These are phyloP conservation scores for Nymphalis c-album DNA, from an alignment of 2,888 invertebrate species.

Conservation along the genomic window DNA sequence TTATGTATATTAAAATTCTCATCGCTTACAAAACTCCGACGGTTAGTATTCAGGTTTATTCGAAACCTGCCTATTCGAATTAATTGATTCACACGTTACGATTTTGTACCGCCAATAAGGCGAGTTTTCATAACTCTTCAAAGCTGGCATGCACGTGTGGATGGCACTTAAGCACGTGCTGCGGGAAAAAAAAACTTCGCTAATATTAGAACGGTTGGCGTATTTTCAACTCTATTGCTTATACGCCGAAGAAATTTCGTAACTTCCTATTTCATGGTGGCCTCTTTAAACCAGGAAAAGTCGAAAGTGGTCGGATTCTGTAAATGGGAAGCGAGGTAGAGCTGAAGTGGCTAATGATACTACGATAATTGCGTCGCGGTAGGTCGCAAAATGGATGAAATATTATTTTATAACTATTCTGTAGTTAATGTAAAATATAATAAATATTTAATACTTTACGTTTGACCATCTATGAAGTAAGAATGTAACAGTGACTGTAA, in stretches of 20 bases:
- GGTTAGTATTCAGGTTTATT: conserved; percentile 17
- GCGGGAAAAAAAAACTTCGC: conserved; percentile 31
- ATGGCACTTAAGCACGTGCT: conserved; percentile 44
- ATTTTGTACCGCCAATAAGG: conserved; percentile 19
- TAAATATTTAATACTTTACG: no score
- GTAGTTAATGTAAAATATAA: neutral
- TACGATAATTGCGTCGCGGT: conserved; percentile 27
- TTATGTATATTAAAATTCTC: conserved; percentile 14
- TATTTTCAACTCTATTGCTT: conserved; percentile 24
- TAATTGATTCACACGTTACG: conserved; percentile 28
- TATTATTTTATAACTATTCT: neutral
- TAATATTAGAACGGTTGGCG: conserved; percentile 30
- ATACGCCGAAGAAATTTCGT: conserved; percentile 21
- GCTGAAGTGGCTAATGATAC: conserved; percentile 27
- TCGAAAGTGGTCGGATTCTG: conserved; percentile 23
- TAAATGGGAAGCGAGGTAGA: conserved; percentile 19
- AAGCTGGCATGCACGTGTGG: conserved; percentile 40
- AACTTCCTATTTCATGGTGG: conserved; percentile 35
- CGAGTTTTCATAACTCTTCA: conserved; percentile 27
- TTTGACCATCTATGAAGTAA: no score
- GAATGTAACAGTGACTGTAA: no score
- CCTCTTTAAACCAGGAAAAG: conserved; percentile 36
- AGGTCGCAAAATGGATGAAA: conserved; percentile 24
- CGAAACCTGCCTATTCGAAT: conserved; percentile 19
- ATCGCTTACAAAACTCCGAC: conserved; percentile 8